Base-by-base conservation (phyloP, 2,113 vertebrate species). In the Prochilodus magdalenae region DNA sequence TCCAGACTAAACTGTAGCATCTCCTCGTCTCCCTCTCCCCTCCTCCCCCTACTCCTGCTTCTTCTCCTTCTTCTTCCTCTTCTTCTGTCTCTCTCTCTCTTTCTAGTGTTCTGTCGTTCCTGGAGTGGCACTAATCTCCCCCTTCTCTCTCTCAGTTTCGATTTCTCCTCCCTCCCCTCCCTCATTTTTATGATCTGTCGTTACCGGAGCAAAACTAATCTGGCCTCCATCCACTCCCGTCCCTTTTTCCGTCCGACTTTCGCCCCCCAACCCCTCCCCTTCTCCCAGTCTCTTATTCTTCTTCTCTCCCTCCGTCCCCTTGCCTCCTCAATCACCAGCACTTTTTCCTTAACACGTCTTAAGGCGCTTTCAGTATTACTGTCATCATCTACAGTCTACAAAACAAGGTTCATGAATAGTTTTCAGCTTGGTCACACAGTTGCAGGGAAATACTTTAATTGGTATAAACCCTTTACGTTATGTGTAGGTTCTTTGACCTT, bases 201-300 rank as follows among this genome's bases (percentile, higher is more conserved):
- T 91, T 91, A 93, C 89, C 90, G 89, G 90, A 94, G 92, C 94
- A 93, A 92, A 93, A 94, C 93, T 94, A 95, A 95, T 94, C 94
- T 92, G 73, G 86, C 85, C 89, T 85, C 90, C 88, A 90, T 92
- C 90, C 93, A 88, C 84, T 79, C 80, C 78, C 44, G 74, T 77
- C 47, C 82, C 59, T 24, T 12, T 69, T 71, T 80, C 57, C 24
- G 57, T 65, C 66, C 73, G 53, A 49, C 47, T 20, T 51, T 44
- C 29, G 8, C 24, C 40, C 60, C 67, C 20, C 69, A n/a, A 40
- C 55, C 44, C 29, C 51, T 24, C 67, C 36, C 26, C 55, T 44
- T 33, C n/a, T 16, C 44, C 16, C 2, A 51, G 49, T 74, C 44
- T 63, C 40, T 44, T 44, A 8, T 77, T 55, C 44, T 78, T 63